Evolutionary conservation across 2,797 vertebrate species (phyloP).

Genomic region (Microctenopoma lineatum): DNA sequence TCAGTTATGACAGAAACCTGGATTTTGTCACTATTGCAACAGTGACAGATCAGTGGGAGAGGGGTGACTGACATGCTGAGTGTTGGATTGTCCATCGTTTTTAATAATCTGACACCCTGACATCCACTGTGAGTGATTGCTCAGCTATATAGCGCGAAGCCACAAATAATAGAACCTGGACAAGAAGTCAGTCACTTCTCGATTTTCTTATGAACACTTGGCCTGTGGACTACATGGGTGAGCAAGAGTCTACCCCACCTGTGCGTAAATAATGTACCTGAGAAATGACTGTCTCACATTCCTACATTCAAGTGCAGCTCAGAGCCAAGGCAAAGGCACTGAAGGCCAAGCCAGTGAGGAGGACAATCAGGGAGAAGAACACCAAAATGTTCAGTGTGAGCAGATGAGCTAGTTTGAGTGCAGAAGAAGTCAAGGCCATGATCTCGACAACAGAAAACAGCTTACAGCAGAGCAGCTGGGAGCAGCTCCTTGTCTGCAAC

Average conservation of each 20-base stretch:
- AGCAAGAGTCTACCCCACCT: background rate
- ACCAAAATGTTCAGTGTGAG: background rate
- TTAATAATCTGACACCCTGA: constrained; percentile 1
- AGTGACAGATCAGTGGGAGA: constrained; percentile 3
- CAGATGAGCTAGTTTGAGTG: background rate
- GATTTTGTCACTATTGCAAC: background rate
- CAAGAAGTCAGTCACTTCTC: no score
- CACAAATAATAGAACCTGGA: no score
- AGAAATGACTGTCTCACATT: background rate
- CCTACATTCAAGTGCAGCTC: background rate
- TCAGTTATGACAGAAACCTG: constrained; percentile 6
- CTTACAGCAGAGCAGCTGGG: background rate
- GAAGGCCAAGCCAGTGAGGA: background rate
- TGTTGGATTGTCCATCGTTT: background rate
- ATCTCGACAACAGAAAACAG: background rate
- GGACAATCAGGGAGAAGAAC: background rate
- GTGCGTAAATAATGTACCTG: constrained; percentile 3
- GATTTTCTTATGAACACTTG: background rate
- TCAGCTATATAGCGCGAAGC: background rate
- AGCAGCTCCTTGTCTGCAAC: background rate
- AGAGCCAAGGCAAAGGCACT: background rate
- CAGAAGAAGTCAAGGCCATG: background rate
- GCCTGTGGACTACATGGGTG: background rate
- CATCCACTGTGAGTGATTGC: background rate
- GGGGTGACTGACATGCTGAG: background rate